phyloP scores from a whole-genome alignment of 2,888 invertebrate genomes.

The Trilocha varians region DNA sequence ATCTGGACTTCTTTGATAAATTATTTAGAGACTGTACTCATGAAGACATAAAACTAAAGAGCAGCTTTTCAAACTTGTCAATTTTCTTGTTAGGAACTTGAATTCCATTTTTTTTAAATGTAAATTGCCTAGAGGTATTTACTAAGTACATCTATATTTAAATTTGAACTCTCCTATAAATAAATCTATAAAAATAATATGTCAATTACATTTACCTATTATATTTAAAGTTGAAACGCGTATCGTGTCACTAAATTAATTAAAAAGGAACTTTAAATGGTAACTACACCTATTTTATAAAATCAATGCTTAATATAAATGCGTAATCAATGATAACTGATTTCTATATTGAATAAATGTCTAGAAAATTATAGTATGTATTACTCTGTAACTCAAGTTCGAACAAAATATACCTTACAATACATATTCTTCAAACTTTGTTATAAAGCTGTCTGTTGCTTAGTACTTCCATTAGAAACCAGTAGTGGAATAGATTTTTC shows the following conservation, averaged over 20 bases:
- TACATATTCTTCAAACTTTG: conserved; percentile 6
- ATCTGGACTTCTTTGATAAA: too few species aligned
- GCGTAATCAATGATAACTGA: background rate
- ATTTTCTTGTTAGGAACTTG: too few species aligned
- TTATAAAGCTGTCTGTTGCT: conserved; percentile 29
- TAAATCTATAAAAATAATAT: background rate
- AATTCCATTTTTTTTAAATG: too few species aligned
- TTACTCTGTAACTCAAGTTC: too few species aligned
- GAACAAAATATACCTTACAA: background rate
- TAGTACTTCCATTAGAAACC: conserved; percentile 22
- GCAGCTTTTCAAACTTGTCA: too few species aligned
- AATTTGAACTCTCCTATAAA: too few species aligned
- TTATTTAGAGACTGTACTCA: too few species aligned
- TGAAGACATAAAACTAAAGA: too few species aligned
- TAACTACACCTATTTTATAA: conserved; percentile 2
- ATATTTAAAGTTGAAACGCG: background rate
- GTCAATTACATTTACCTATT: too few species aligned
- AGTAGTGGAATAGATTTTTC: conserved; percentile 29
- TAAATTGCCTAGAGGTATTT: too few species aligned
- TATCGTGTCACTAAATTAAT: background rate
- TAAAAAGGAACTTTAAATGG: conserved; percentile 19
- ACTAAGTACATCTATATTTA: too few species aligned
- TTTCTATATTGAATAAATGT: background rate
- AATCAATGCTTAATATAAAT: conserved; percentile 4
- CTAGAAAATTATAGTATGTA: background rate